phyloP scores from a whole-genome alignment of 2,797 vertebrate genomes.

The Onychomys arenicola region DNA sequence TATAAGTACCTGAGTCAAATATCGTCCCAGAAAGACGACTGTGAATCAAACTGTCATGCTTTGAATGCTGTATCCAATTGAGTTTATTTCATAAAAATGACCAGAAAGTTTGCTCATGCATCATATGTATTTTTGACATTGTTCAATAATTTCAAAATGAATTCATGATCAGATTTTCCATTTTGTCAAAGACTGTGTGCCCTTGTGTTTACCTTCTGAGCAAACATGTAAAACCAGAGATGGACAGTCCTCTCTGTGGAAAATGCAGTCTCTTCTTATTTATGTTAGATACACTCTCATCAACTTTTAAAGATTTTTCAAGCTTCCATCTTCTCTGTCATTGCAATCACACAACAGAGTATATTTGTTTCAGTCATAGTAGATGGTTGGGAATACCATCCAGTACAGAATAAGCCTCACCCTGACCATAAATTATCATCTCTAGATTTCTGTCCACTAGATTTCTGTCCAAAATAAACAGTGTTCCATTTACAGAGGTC shows the following conservation, averaged over 20 bases:
- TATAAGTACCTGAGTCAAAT: not conserved
- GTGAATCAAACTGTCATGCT: not conserved
- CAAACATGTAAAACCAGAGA: not conserved
- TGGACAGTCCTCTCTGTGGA: not conserved
- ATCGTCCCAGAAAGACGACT: not conserved
- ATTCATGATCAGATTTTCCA: not conserved
- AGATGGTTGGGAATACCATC: too few relatives aligned
- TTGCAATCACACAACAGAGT: not conserved
- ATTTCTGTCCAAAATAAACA: too few relatives aligned
- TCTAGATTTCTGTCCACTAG: too few relatives aligned
- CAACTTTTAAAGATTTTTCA: not conserved
- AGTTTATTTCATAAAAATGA: not conserved
- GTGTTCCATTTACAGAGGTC: too few relatives aligned
- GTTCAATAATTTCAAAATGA: not conserved
- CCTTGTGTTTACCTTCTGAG: not conserved
- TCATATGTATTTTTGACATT: not conserved
- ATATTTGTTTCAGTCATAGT: too few relatives aligned
- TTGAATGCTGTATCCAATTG: fast-evolving
- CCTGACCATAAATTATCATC: too few relatives aligned
- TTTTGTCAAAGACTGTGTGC: not conserved
- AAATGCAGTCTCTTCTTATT: not conserved
- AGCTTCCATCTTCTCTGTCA: not conserved
- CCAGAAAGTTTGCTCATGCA: not conserved
- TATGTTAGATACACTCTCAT: not conserved
- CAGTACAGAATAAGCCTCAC: too few relatives aligned